A percentile compares a stretch with the other conserved stretches of the same genome.
Conservation (phyloP, 2,113 vertebrate species). For the Trematomus loennbergii region DNA sequence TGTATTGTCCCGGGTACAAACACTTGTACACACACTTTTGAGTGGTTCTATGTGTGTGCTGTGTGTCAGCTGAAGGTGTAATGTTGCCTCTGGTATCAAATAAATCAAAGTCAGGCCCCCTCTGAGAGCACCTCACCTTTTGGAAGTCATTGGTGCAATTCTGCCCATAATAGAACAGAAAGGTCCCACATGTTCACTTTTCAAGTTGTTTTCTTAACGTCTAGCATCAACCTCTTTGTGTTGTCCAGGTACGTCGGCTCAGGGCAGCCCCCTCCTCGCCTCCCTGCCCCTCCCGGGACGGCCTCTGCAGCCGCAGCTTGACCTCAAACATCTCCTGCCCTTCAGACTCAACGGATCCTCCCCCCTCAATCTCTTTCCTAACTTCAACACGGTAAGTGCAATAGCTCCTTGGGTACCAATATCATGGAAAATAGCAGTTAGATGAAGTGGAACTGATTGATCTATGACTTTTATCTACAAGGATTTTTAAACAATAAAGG, state of each 20-base stretch:
- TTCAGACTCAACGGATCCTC: constrained; percentile 94
- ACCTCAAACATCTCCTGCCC: constrained; percentile 96
- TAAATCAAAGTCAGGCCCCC: constrained; percentile 66
- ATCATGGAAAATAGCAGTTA: neutral
- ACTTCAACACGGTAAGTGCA: constrained; percentile 93
- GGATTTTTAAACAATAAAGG: neutral
- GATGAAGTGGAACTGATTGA: neutral
- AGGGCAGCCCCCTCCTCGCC: constrained; percentile 90
- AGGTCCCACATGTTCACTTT: neutral
- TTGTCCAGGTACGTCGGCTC: constrained; percentile 81
- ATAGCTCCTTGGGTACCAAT: neutral
- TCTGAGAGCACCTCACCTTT: constrained; percentile 37
- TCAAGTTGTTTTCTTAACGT: neutral
- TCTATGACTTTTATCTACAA: constrained; percentile 4
- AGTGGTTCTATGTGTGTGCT: constrained; percentile 14
- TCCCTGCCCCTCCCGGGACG: constrained; percentile 90
- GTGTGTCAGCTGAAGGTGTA: constrained; percentile 48
- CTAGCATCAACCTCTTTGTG: constrained; percentile 39
- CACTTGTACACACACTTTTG: neutral
- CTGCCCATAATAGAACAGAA: neutral
- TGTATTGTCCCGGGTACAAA: constrained; percentile 2
- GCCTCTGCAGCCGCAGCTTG: constrained; percentile 90
- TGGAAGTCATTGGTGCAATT: constrained; percentile 6
- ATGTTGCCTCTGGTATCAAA: constrained; percentile 51
- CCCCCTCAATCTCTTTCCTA: constrained; percentile 96